phyloP scores from a whole-genome alignment of 92 coral and sea anemone genomes.

The Nematostella vectensis region DNA sequence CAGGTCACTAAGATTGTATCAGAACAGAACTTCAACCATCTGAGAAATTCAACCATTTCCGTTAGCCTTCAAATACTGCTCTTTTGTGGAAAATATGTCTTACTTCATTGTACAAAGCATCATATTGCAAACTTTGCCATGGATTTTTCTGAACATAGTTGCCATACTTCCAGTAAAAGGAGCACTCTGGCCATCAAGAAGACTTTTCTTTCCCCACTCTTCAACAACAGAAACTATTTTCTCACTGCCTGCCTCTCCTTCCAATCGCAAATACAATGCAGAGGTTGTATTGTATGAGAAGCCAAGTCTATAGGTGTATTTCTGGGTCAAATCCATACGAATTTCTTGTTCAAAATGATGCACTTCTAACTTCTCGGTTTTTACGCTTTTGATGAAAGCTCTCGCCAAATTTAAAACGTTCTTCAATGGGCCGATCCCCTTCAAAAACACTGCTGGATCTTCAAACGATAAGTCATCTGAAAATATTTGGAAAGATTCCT shows the following conservation, averaged over 20 bases:
- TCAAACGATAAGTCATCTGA: constrained; percentile 28
- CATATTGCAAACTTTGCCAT: constrained; percentile 20
- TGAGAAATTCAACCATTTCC: too few relatives aligned
- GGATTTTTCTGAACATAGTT: constrained; percentile 16
- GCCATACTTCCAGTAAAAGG: constrained; percentile 31
- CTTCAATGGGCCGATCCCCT: constrained; percentile 24
- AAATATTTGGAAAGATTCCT: constrained; percentile 9
- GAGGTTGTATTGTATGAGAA: constrained; percentile 15
- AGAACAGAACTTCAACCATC: too few relatives aligned
- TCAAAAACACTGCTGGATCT: constrained; percentile 27
- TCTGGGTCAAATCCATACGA: constrained; percentile 23
- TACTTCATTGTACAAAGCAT: too few relatives aligned
- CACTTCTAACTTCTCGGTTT: constrained; percentile 16
- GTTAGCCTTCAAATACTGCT: too few relatives aligned
- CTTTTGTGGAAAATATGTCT: too few relatives aligned
- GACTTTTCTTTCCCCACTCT: constrained; percentile 29
- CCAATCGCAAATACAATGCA: constrained; percentile 19
- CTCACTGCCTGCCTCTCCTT: constrained; percentile 22
- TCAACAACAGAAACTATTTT: constrained; percentile 14
- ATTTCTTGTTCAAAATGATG: constrained; percentile 27
- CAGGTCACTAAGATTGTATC: too few relatives aligned
- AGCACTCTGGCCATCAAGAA: constrained; percentile 17
- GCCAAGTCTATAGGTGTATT: constrained; percentile 12
- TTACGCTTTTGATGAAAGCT: constrained; percentile 13
- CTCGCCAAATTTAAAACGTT: constrained; percentile 25